Evolutionary conservation across 2,797 vertebrate species (phyloP).

Genomic region (Liasis olivaceus): DNA sequence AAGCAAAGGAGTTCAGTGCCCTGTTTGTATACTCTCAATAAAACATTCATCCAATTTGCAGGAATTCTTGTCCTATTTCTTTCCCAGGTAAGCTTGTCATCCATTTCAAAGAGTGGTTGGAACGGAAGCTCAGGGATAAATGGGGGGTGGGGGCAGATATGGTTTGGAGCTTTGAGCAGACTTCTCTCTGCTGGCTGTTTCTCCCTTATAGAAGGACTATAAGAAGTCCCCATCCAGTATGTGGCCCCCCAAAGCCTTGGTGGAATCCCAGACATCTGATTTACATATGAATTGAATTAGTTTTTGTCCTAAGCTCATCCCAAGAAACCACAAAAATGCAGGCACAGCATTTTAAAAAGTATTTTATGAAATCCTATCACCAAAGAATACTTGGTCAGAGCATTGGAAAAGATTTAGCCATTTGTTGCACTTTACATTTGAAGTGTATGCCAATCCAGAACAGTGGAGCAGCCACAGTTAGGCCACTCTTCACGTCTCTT

Average conservation of each 20-base stretch:
- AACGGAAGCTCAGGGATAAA: background rate
- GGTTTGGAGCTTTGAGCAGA: background rate
- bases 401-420: background rate
- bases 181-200: background rate
- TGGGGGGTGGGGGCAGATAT: too few relatives aligned
- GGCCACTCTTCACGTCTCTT: background rate
- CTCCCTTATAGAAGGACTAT: background rate
- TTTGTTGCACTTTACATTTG: background rate
- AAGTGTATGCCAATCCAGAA: too few relatives aligned
- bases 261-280: background rate
- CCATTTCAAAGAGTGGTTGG: background rate
- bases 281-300: background rate
- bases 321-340: background rate
- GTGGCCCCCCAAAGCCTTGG: background rate
- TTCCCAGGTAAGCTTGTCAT: background rate
- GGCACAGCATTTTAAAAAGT: background rate
- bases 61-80: conserved; percentile 75
- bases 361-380: background rate
- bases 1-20: conserved; percentile 84
- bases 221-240: background rate
- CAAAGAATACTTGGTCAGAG: background rate
- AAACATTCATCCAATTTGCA: conserved; percentile 85
- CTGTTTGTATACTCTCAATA: conserved; percentile 95
- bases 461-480: too few relatives aligned
- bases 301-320: background rate